Conservation (phyloP, 2,888 invertebrate genomes). For the Ophion slaviceki region DNA sequence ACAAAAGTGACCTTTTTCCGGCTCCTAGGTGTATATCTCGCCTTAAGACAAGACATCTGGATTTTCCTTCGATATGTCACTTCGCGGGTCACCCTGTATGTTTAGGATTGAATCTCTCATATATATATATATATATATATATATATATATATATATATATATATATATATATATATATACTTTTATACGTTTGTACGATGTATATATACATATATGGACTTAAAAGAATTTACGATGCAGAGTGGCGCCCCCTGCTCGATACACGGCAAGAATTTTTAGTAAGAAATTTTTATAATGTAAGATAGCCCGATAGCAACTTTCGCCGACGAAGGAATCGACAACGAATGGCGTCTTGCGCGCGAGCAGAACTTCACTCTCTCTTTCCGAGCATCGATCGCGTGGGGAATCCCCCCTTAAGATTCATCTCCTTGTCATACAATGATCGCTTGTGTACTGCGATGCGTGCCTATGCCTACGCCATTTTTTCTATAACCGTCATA, state of each 20-base stretch:
- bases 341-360: slow-evolving; percentile 16
- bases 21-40: no score
- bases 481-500: not conserved
- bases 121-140: no score
- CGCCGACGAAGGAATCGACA: slow-evolving; percentile 61
- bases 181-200: no score
- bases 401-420: slow-evolving; percentile 37
- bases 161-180: no score
- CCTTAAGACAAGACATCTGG: no score
- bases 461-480: not conserved
- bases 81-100: no score
- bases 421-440: slow-evolving; percentile 1
- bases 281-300: slow-evolving; percentile 18
- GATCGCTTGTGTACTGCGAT: not conserved
- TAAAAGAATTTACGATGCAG: not conserved
- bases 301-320: slow-evolving; percentile 61
- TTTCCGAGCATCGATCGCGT: slow-evolving; percentile 44
- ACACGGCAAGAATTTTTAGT: slow-evolving; percentile 21
- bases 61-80: no score
- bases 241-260: slow-evolving; percentile 10
- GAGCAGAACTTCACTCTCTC: slow-evolving; percentile 64
- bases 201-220: not conserved
- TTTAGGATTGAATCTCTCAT: no score
- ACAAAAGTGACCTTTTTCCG: no score
- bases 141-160: no score